Conservation (phyloP, 2,888 invertebrate genomes). For the Agrotis clavis region DNA sequence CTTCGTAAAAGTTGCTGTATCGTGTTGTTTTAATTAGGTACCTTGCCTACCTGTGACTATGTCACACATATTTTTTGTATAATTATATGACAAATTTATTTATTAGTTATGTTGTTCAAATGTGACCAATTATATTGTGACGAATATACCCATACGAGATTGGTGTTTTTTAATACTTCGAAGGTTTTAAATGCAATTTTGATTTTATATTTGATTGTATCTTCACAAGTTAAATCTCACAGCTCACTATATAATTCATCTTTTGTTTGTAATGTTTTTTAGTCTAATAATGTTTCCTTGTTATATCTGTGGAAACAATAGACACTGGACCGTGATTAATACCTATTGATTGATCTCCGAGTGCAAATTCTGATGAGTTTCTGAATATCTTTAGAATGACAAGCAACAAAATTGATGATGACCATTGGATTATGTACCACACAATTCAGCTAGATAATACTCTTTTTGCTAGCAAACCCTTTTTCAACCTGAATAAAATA, state of each 20-base stretch:
- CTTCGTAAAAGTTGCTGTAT: background rate
- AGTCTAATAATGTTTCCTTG: background rate
- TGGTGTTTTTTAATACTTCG: background rate
- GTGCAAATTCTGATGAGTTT: background rate
- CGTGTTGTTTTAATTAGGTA: constrained; percentile 7
- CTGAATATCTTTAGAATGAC: background rate
- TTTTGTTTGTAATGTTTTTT: background rate
- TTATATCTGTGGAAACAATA: constrained; percentile 10
- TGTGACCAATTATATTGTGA: too few relatives aligned
- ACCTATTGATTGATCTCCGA: constrained; percentile 39
- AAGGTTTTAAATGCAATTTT: background rate
- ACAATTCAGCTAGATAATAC: background rate
- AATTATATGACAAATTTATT: too few relatives aligned
- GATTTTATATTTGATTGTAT: background rate
- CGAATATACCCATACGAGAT: background rate
- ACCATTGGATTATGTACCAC: background rate
- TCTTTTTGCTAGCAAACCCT: constrained; percentile 23
- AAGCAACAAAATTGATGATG: constrained; percentile 11
- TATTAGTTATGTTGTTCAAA: too few relatives aligned
- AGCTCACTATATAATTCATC: background rate
- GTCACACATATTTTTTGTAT: too few relatives aligned
- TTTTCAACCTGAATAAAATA: constrained; percentile 36
- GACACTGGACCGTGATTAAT: constrained; percentile 2
- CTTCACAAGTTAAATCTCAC: background rate
- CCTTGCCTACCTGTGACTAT: too few relatives aligned